A percentile compares a stretch with the other conserved stretches of the same genome.
Evolutionary conservation across 2,113 vertebrate species (phyloP).

Genomic region (Sceloporus undulatus): DNA sequence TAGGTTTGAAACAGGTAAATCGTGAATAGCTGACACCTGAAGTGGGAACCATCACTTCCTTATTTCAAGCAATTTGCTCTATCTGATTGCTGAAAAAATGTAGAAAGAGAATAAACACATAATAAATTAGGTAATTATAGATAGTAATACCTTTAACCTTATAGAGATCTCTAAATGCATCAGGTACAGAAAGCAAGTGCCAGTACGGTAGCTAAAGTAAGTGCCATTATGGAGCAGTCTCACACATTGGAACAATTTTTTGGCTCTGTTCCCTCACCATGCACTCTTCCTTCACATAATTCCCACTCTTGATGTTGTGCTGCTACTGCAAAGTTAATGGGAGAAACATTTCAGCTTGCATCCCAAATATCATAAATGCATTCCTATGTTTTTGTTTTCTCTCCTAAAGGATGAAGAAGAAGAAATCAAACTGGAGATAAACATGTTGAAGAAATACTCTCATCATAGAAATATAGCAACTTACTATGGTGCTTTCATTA

Average conservation of each 20-base stretch:
- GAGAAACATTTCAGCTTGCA: not conserved
- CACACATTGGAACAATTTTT: too few relatives aligned
- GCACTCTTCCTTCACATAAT: not conserved
- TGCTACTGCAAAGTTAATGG: not conserved
- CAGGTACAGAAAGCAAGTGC: not conserved
- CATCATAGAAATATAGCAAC: slow-evolving; percentile 99
- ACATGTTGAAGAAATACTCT: slow-evolving; percentile 99
- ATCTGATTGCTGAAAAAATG: not conserved
- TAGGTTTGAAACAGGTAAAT: not conserved
- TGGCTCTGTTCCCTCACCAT: not conserved
- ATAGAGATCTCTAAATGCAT: not conserved
- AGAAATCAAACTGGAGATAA: slow-evolving; percentile 99
- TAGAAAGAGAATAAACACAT: not conserved
- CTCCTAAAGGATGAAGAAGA: slow-evolving; percentile 95
- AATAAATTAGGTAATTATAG: not conserved
- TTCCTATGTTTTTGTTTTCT: not conserved
- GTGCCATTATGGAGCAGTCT: not conserved
- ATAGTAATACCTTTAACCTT: not conserved
- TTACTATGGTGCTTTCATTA: slow-evolving; percentile 99
- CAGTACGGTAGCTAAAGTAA: not conserved
- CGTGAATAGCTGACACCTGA: not conserved
- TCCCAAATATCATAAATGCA: not conserved
- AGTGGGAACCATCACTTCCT: not conserved
- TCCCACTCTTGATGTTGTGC: not conserved
- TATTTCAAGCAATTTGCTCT: not conserved